A percentile compares a stretch with the other conserved stretches of the same genome.
These are phyloP conservation scores for Erethizon dorsatum DNA, from an alignment of 2,797 vertebrate species.

Conservation along the genomic window DNA sequence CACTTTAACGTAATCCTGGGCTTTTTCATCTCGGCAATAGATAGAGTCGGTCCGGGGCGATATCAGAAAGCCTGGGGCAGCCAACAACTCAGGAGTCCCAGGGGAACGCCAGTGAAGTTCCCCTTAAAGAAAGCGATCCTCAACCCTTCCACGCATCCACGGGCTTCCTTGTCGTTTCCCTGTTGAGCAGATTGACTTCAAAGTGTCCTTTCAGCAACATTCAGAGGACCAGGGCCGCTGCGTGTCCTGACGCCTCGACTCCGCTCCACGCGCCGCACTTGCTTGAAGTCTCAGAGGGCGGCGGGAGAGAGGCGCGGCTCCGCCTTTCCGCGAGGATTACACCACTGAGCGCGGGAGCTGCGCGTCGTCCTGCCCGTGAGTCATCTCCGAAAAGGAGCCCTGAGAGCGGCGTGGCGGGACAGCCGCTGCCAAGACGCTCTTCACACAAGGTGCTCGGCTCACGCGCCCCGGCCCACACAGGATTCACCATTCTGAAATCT, in stretches of 20 bases:
- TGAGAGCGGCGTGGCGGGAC: neutral
- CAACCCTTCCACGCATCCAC: neutral
- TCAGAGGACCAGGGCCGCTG: constrained; percentile 53
- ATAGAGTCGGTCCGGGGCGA: constrained; percentile 22
- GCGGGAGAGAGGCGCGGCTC: constrained; percentile 25
- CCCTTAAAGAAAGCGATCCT: constrained; percentile 68
- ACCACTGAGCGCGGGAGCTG: constrained; percentile 37
- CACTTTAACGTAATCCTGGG: constrained; percentile 13
- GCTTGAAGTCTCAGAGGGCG: constrained; percentile 55
- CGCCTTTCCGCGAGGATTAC: constrained; percentile 39
- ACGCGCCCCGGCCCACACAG: neutral
- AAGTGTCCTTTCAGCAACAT: constrained; percentile 71
- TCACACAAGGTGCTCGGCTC: neutral
- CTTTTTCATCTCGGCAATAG: constrained; percentile 47
- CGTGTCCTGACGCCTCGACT: constrained; percentile 58
- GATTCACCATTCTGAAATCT: constrained; percentile 56
- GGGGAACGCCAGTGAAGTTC: constrained; percentile 55
- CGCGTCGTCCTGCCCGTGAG: constrained; percentile 33
- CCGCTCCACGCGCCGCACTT: constrained; percentile 11
- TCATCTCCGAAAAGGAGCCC: constrained; percentile 41
- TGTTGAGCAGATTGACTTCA: constrained; percentile 59
- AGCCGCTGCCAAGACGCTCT: neutral
- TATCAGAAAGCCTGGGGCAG: constrained; percentile 15
- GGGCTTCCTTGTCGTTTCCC: constrained; percentile 58
- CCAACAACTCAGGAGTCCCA: constrained; percentile 35